Evolutionary conservation across 2,888 invertebrate genomes (phyloP).

Genomic region (Seira ritae): DNA sequence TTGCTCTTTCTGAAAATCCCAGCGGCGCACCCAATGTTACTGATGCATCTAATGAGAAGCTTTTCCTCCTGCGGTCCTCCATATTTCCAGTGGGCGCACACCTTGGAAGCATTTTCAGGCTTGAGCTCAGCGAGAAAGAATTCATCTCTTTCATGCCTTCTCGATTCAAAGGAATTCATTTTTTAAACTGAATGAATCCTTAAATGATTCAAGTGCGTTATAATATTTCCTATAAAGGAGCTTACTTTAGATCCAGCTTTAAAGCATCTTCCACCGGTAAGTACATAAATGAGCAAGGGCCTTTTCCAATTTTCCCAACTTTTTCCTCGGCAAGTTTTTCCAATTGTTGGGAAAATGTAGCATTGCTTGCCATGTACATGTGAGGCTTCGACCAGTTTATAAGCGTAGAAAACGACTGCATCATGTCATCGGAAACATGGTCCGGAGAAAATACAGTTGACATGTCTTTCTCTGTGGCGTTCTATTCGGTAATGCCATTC

Average conservation of each 20-base stretch:
- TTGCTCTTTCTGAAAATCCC: slow-evolving; percentile 32
- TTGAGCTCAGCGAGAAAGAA: slow-evolving; percentile 35
- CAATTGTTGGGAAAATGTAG: slow-evolving; percentile 2
- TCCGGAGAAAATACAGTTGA: slow-evolving; percentile 27
- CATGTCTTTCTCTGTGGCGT: background rate
- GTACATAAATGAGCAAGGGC: slow-evolving; percentile 27
- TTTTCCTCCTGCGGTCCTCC: background rate
- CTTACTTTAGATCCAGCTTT: slow-evolving; percentile 25
- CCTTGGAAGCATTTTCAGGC: slow-evolving; percentile 32
- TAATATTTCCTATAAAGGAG: no score
- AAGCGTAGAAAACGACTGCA: slow-evolving; percentile 8
- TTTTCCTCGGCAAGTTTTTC: slow-evolving; percentile 20
- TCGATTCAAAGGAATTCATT: background rate
- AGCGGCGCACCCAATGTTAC: background rate
- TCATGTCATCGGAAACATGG: slow-evolving; percentile 5
- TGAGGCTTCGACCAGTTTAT: slow-evolving; percentile 23
- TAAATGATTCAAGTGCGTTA: no score
- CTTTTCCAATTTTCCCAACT: background rate
- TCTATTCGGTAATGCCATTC: background rate
- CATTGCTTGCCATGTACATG: slow-evolving; percentile 15
- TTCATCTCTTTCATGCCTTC: slow-evolving; percentile 21
- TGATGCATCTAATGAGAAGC: background rate
- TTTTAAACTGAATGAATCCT: no score
- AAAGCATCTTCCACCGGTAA: slow-evolving; percentile 35
- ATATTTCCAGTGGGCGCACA: slow-evolving; percentile 41